A percentile compares a stretch with the other conserved stretches of the same genome.
phyloP scores from a whole-genome alignment of 2,888 invertebrate genomes.

The Mimas tiliae region DNA sequence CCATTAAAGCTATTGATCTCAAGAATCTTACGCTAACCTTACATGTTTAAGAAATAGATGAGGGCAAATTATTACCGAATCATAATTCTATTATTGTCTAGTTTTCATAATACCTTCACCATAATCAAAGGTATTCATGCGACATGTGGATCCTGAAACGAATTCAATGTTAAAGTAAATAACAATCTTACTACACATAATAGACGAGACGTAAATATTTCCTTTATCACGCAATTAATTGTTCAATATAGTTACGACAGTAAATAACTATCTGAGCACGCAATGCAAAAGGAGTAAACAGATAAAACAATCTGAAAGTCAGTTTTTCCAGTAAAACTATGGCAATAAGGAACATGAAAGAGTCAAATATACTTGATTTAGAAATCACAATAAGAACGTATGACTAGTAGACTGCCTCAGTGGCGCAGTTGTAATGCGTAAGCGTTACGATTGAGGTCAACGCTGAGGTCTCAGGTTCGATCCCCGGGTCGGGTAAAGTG shows the following conservation, averaged over 20 bases:
- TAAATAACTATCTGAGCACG: not conserved
- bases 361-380: too few species aligned
- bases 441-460: too few species aligned
- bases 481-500: too few species aligned
- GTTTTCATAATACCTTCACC: slow-evolving; percentile 28
- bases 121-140: slow-evolving; percentile 24
- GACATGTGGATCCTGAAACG: slow-evolving; percentile 21
- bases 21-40: too few species aligned
- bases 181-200: not conserved
- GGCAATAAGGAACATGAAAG: not conserved
- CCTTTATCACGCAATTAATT: slow-evolving; percentile 13
- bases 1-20: too few species aligned
- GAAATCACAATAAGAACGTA: too few species aligned
- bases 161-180: slow-evolving; percentile 8
- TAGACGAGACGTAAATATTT: not conserved
- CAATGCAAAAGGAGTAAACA: not conserved
- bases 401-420: too few species aligned
- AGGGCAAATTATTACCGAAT: too few species aligned
- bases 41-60: too few species aligned
- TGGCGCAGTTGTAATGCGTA: too few species aligned
- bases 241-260: not conserved
- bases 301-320: not conserved
- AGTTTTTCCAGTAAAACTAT: not conserved
- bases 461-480: too few species aligned
- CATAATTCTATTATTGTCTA: slow-evolving; percentile 29